Evolutionary conservation across 2,113 vertebrate genomes (phyloP).

Genomic region (Laterallus jamaicensis): DNA sequence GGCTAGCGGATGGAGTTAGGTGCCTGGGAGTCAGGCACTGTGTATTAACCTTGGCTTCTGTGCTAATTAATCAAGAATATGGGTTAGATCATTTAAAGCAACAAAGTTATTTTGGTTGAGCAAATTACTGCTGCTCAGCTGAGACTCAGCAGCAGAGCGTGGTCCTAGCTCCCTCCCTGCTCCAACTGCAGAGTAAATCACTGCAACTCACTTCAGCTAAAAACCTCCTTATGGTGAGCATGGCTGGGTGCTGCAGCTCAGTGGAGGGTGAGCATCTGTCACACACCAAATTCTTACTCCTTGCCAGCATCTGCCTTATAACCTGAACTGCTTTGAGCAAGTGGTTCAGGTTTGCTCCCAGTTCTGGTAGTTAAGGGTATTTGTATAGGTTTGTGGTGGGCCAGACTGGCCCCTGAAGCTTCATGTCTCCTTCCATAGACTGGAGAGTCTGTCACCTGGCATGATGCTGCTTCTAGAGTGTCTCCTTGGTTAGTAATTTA

Average conservation of each 20-base stretch:
- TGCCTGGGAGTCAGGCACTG: not conserved
- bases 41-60: conserved; percentile 27
- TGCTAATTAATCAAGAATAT: conserved; percentile 38
- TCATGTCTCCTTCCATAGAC: not conserved
- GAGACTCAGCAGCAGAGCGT: not conserved
- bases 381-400: not conserved
- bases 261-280: not conserved
- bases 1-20: not conserved
- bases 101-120: not conserved
- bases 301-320: not conserved
- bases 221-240: not conserved
- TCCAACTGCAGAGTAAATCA: not conserved
- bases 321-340: not conserved
- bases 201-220: not conserved
- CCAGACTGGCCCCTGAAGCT: not conserved
- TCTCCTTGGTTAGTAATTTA: not conserved
- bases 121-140: conserved; percentile 43
- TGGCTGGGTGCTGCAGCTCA: not conserved
- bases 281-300: not conserved
- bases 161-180: not conserved
- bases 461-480: not conserved
- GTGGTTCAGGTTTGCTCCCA: not conserved
- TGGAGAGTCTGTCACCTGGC: not conserved
- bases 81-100: conserved; percentile 35
- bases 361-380: not conserved